These are phyloP conservation scores for Leptocoma aspasia DNA, from an alignment of 2,113 vertebrate species.

Conservation along the genomic window DNA sequence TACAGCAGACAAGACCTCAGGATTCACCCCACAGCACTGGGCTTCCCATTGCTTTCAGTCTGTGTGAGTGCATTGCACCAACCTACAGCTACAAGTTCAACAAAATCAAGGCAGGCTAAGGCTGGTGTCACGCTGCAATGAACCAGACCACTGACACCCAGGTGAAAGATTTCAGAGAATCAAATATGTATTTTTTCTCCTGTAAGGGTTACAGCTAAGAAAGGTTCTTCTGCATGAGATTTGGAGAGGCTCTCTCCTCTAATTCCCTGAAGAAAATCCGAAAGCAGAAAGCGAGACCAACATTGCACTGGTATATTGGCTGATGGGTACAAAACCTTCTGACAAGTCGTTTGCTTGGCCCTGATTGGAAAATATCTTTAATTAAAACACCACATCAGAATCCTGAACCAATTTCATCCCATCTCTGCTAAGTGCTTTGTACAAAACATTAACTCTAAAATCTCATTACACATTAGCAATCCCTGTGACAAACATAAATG, in stretches of 20 bases:
- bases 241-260: not conserved
- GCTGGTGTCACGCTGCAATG: accelerated
- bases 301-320: not conserved
- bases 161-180: not conserved
- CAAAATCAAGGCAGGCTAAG: not conserved
- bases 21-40: not conserved
- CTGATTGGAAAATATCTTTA: constrained; percentile 76
- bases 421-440: constrained; percentile 68
- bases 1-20: not conserved
- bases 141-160: not conserved
- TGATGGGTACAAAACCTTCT: constrained; percentile 45
- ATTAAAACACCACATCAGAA: constrained; percentile 74
- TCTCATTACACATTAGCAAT: constrained; percentile 71
- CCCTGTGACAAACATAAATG: constrained; percentile 71
- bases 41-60: not conserved
- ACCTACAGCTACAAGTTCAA: not conserved
- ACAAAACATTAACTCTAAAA: constrained; percentile 78
- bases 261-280: not conserved
- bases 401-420: constrained; percentile 67
- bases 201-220: not conserved
- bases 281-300: constrained; percentile 46
- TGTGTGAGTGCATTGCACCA: not conserved
- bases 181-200: not conserved
- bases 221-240: not conserved
- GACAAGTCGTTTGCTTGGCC: constrained; percentile 45